phyloP scores from a whole-genome alignment of 2,797 vertebrate genomes.

The Protosalanx chinensis region DNA sequence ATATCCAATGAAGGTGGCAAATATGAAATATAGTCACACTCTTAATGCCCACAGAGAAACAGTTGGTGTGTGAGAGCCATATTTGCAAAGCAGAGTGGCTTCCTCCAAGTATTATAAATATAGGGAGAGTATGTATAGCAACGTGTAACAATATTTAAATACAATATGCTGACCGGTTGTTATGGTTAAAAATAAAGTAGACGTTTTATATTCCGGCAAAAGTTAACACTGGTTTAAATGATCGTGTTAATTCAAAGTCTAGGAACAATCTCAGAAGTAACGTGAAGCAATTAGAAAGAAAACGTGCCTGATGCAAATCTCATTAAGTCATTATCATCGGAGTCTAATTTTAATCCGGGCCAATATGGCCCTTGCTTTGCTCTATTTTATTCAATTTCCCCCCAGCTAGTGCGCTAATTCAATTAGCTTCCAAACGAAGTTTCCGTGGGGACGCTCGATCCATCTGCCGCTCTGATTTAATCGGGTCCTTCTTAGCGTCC shows the following conservation, averaged over 20 bases:
- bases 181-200: neutral
- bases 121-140: neutral
- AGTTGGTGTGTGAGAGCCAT: neutral
- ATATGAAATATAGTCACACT: slow-evolving; percentile 17
- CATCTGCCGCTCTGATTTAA: slow-evolving; percentile 60
- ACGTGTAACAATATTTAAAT: no score
- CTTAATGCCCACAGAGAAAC: neutral
- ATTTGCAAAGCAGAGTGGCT: neutral
- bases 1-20: slow-evolving; percentile 10
- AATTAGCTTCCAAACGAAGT: slow-evolving; percentile 68
- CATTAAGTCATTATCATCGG: slow-evolving; percentile 48
- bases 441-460: slow-evolving; percentile 57
- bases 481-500: slow-evolving; percentile 50
- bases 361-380: slow-evolving; percentile 51
- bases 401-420: slow-evolving; percentile 62
- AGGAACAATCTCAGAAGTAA: slow-evolving; percentile 11
- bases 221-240: neutral
- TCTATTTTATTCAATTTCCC: slow-evolving; percentile 59
- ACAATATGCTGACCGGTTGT: neutral
- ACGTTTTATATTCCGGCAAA: neutral
- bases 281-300: slow-evolving; percentile 17
- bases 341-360: slow-evolving; percentile 52
- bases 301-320: slow-evolving; percentile 40
- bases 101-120: neutral
- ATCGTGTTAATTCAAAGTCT: slow-evolving; percentile 37